Conservation (phyloP, 2,797 vertebrate species). For the Erpetoichthys calabaricus region DNA sequence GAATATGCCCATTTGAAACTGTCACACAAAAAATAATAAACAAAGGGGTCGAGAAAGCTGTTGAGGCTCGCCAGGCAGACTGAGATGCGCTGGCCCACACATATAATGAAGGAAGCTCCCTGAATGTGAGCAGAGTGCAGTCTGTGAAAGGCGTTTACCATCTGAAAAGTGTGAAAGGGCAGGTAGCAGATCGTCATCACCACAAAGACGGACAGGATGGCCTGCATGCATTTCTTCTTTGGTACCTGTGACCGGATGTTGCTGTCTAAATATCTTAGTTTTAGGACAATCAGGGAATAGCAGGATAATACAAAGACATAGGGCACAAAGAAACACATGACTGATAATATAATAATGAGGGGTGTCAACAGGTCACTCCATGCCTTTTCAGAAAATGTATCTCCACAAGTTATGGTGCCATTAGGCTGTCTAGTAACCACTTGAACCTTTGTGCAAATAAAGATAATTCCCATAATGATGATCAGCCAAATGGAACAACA, state of each 20-base stretch:
- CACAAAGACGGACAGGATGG: background rate
- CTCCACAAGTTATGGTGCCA: background rate
- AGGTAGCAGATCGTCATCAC: constrained; percentile 3
- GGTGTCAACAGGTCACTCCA: background rate
- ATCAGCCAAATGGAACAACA: background rate
- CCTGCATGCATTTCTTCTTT: background rate
- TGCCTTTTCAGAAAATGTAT: background rate
- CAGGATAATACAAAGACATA: background rate
- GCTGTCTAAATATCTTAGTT: background rate
- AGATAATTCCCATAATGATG: background rate
- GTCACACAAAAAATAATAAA: constrained; percentile 8
- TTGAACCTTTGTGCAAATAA: background rate
- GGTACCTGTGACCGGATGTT: background rate
- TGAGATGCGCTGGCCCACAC: background rate
- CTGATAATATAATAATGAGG: background rate
- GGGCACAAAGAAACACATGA: background rate
- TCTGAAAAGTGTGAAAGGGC: constrained; percentile 4
- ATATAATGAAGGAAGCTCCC: background rate
- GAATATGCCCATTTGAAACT: no score
- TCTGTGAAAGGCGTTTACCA: background rate
- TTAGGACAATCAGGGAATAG: background rate
- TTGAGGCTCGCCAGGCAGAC: background rate
- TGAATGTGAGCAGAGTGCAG: background rate
- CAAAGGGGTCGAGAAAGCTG: constrained; percentile 5
- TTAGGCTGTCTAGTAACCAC: background rate